Percentiles rank a stretch among this genome's conserved stretches.
Conservation (phyloP, 2,113 vertebrate species). For the Sceloporus undulatus region DNA sequence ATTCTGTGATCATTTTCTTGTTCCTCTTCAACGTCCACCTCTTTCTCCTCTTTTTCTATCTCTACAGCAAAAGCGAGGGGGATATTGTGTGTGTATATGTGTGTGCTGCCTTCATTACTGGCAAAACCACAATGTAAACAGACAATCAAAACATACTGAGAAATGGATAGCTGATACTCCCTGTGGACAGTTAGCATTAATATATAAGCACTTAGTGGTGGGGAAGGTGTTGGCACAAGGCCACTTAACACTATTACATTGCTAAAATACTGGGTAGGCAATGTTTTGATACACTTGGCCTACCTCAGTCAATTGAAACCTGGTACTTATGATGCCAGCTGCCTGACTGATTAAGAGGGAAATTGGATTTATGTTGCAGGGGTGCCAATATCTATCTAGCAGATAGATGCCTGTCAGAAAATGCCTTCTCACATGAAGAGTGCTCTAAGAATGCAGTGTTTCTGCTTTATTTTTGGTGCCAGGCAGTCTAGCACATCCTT, state of each 20-base stretch:
- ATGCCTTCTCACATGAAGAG: constrained; percentile 47
- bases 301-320: constrained; percentile 60
- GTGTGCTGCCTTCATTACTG: constrained; percentile 45
- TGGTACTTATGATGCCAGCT: constrained; percentile 46
- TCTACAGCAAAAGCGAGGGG: constrained; percentile 4
- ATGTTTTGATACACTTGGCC: constrained; percentile 53
- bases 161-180: constrained; percentile 52
- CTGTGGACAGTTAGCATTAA: constrained; percentile 55
- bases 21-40: background rate
- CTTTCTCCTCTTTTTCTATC: constrained; percentile 3
- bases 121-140: constrained; percentile 32
- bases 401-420: constrained; percentile 46
- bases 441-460: background rate
- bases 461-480: constrained; percentile 42
- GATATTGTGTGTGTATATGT: background rate
- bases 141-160: constrained; percentile 57
- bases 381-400: constrained; percentile 36
- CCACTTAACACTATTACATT: constrained; percentile 61
- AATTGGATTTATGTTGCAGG: constrained; percentile 43
- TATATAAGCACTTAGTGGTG: constrained; percentile 55
- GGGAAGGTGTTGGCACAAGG: constrained; percentile 30
- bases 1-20: background rate
- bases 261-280: constrained; percentile 38
- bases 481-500: constrained; percentile 32
- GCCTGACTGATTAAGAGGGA: constrained; percentile 38